These are phyloP conservation scores for Geothlypis trichas DNA, from an alignment of 2,113 vertebrate genomes.

Conservation along the genomic window DNA sequence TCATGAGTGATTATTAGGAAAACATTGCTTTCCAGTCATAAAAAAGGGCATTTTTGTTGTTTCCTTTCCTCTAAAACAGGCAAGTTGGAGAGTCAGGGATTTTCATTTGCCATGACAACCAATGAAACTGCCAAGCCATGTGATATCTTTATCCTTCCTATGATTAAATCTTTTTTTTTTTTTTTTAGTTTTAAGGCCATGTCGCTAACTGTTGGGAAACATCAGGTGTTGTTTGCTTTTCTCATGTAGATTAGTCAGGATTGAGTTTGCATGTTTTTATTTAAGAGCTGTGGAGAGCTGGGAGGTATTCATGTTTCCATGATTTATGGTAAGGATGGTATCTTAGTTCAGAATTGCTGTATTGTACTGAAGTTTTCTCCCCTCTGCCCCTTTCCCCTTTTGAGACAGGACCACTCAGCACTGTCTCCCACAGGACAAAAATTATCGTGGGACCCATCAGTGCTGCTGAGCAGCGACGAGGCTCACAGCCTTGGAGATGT, in stretches of 20 bases:
- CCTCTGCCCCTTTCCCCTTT: background rate
- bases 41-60: conserved; percentile 18
- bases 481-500: background rate
- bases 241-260: conserved; percentile 13
- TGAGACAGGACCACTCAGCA: background rate
- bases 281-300: background rate
- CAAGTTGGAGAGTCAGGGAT: background rate
- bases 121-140: background rate
- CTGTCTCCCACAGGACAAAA: background rate
- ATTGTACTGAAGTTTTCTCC: background rate
- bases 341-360: background rate
- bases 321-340: background rate
- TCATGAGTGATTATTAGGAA: background rate
- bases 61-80: background rate
- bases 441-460: accelerated
- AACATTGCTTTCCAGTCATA: background rate
- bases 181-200: background rate
- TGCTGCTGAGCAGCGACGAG: background rate
- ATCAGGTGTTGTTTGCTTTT: conserved; percentile 53
- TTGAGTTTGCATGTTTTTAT: conserved; percentile 26
- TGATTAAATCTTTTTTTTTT: background rate
- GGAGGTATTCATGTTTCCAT: background rate
- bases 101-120: conserved; percentile 67
- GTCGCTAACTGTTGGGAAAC: conserved; percentile 10
- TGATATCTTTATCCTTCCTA: conserved; percentile 20